A percentile compares a stretch with the other conserved stretches of the same genome.
phyloP scores from a whole-genome alignment of 2,113 vertebrate genomes.

The Phalacrocorax brasilianus region DNA sequence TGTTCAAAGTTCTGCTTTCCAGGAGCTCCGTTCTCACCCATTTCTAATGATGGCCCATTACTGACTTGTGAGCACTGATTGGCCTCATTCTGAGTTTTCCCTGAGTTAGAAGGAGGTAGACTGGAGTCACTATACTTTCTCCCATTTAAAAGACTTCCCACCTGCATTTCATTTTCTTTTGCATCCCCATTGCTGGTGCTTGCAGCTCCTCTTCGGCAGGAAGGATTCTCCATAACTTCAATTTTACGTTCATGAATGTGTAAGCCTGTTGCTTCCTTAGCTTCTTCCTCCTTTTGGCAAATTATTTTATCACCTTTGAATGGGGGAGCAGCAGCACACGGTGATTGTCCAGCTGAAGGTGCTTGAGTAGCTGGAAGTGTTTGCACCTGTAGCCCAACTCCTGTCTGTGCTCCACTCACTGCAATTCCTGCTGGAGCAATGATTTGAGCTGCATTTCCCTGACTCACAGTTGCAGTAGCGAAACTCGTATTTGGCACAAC shows the following conservation, averaged over 20 bases:
- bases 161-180: constrained; percentile 81
- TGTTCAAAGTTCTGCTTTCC: constrained; percentile 89
- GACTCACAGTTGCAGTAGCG: constrained; percentile 89
- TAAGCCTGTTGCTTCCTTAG: constrained; percentile 97
- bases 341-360: constrained; percentile 81
- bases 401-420: constrained; percentile 79
- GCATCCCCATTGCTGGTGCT: constrained; percentile 94
- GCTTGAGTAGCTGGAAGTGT: constrained; percentile 79
- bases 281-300: constrained; percentile 99
- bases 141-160: constrained; percentile 95
- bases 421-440: constrained; percentile 81
- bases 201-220: constrained; percentile 82
- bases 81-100: constrained; percentile 92
- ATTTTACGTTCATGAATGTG: constrained; percentile 98
- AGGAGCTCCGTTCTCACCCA: constrained; percentile 83
- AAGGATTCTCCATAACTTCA: constrained; percentile 99
- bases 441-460: constrained; percentile 84
- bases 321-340: constrained; percentile 81
- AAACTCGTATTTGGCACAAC: constrained; percentile 98
- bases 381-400: constrained; percentile 85
- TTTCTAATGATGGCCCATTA: constrained; percentile 89
- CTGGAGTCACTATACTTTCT: constrained; percentile 94
- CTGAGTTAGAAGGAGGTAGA: constrained; percentile 99
- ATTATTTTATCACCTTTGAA: constrained; percentile 99
- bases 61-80: constrained; percentile 82